Percentiles rank a stretch among this genome's conserved stretches.
Evolutionary conservation across 2,113 vertebrate species (phyloP).

Genomic region (Pycnonotus jocosus): DNA sequence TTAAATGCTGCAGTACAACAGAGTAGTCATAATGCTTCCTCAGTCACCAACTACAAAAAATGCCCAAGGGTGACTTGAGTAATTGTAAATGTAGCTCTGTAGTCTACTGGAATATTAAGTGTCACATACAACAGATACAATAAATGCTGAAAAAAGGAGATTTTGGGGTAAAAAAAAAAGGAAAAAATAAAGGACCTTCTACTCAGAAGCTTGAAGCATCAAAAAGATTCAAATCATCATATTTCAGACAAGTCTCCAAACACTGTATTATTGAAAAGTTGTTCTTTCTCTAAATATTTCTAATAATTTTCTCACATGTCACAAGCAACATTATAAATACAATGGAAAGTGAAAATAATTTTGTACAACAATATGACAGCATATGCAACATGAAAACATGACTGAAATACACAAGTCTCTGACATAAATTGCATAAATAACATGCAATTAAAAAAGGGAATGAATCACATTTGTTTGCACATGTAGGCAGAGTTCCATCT

Average conservation of each 20-base stretch:
- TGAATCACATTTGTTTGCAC: not conserved
- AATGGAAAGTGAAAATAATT: not conserved
- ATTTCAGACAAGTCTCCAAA: not conserved
- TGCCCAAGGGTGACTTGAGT: not conserved
- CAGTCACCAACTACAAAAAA: conserved; percentile 16
- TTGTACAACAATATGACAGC: not conserved
- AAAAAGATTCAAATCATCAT: not conserved
- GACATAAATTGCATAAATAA: not conserved
- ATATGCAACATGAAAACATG: not conserved
- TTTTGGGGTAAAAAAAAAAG: not conserved
- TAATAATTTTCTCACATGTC: not conserved
- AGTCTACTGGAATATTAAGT: conserved; percentile 41
- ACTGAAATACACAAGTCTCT: not conserved
- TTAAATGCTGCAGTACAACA: not conserved
- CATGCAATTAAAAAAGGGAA: not conserved
- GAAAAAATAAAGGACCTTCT: not conserved
- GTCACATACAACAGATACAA: not conserved
- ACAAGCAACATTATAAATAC: not conserved
- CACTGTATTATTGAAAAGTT: not conserved
- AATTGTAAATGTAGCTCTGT: not conserved
- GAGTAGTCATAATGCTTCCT: conserved; percentile 4
- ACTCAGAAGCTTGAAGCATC: not conserved
- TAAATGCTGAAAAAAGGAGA: not conserved
- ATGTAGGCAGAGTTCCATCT: not conserved
- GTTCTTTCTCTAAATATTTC: not conserved